Evolutionary conservation across 2,888 invertebrate species (phyloP).

Genomic region (Colletes collaris): DNA sequence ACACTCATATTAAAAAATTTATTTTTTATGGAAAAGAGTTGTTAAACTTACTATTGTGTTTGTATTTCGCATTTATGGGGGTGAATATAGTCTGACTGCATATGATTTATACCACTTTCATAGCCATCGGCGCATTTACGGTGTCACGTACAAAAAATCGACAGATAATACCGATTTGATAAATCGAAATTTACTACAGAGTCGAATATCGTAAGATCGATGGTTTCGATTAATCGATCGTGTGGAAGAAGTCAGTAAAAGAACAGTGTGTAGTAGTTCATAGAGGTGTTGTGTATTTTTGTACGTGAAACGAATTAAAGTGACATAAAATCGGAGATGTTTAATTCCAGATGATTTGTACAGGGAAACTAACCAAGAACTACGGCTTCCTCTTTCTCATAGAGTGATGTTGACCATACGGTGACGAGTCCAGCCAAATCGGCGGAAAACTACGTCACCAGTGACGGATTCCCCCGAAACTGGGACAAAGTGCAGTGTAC

Average conservation of each 20-base stretch:
- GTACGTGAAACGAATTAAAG: constrained; percentile 31
- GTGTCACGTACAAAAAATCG: constrained; percentile 24
- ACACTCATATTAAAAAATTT: too few species aligned
- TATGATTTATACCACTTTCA: too few species aligned
- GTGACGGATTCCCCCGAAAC: constrained; percentile 82
- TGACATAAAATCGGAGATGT: constrained; percentile 27
- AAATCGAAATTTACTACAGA: constrained; percentile 27
- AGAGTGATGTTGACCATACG: constrained; percentile 42
- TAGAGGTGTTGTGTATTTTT: constrained; percentile 40
- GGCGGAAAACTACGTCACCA: constrained; percentile 81
- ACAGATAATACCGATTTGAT: constrained; percentile 46
- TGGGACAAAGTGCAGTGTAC: constrained; percentile 83
- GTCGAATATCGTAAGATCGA: constrained; percentile 46
- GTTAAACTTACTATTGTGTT: too few species aligned
- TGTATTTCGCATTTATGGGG: too few species aligned
- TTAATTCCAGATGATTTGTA: constrained; percentile 20
- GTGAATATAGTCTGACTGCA: too few species aligned
- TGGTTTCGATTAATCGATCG: constrained; percentile 52
- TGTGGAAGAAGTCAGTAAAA: constrained; percentile 32
- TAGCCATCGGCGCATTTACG: neutral
- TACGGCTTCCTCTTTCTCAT: constrained; percentile 25
- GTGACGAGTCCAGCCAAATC: constrained; percentile 42
- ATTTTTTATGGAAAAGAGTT: too few species aligned
- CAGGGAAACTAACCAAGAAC: constrained; percentile 11
- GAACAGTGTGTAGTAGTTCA: constrained; percentile 45